Percentiles rank a stretch among this genome's conserved stretches.
These are phyloP conservation scores for Equus quagga DNA, from an alignment of 2,113 vertebrate species.

Conservation along the genomic window DNA sequence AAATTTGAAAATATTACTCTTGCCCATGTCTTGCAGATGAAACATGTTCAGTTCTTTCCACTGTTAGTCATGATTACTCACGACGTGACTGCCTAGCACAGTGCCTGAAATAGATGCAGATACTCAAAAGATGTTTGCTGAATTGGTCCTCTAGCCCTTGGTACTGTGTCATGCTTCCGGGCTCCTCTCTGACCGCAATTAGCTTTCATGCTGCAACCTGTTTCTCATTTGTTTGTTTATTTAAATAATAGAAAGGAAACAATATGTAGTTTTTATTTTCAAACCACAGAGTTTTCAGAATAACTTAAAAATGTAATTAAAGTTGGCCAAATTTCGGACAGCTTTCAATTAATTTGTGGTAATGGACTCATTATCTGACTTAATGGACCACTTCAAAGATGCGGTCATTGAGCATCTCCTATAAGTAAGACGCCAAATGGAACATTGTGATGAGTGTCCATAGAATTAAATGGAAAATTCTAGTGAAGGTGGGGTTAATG, in stretches of 20 bases:
- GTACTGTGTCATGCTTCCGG: neutral
- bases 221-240: constrained; percentile 34
- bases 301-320: constrained; percentile 19
- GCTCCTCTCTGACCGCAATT: neutral
- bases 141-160: neutral
- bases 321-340: neutral
- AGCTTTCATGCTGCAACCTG: neutral
- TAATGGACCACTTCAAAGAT: neutral
- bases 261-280: neutral
- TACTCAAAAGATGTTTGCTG: neutral
- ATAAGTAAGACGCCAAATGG: neutral
- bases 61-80: neutral
- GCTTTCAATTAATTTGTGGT: neutral
- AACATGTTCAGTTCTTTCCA: neutral
- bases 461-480: neutral
- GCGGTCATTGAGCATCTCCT: neutral
- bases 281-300: constrained; percentile 11
- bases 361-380: neutral
- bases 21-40: neutral
- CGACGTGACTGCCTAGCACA: neutral
- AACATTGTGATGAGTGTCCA: neutral
- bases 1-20: neutral
- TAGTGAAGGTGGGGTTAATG: neutral
- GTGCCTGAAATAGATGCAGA: neutral
- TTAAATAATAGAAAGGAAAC: constrained; percentile 18